Conservation (phyloP, 2,888 invertebrate species). For the Diplolepis rosae region DNA sequence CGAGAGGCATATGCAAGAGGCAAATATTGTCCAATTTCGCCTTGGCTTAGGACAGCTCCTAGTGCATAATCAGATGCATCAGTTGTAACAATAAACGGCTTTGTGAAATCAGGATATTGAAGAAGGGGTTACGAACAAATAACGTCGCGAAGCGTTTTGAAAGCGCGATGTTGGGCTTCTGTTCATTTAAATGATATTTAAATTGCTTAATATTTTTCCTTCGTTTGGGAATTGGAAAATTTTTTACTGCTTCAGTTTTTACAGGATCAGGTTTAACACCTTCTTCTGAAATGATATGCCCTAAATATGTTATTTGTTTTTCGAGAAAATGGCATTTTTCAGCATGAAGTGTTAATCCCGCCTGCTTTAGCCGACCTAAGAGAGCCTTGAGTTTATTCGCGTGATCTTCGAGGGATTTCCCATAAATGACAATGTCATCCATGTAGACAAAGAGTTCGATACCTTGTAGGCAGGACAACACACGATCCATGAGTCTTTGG, state of each 20-base stretch:
- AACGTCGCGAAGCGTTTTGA: constrained; percentile 22
- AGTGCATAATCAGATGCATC: too few relatives aligned
- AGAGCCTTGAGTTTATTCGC: background rate
- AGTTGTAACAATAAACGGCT: constrained; percentile 59
- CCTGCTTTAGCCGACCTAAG: background rate
- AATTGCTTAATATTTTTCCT: constrained; percentile 13
- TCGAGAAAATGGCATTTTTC: constrained; percentile 49
- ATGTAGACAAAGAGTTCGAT: too few relatives aligned
- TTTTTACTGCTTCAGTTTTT: constrained; percentile 20
- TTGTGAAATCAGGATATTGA: constrained; percentile 64
- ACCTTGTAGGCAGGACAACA: background rate
- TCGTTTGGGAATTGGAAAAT: constrained; percentile 8
- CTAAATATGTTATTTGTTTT: constrained; percentile 20
- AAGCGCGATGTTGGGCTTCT: constrained; percentile 28
- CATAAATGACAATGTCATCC: too few relatives aligned
- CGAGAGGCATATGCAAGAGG: constrained; percentile 61
- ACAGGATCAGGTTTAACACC: constrained; percentile 23
- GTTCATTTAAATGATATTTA: constrained; percentile 39
- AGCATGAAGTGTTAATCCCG: constrained; percentile 55
- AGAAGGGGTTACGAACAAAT: constrained; percentile 48
- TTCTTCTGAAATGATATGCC: constrained; percentile 27
- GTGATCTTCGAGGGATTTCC: too few relatives aligned
- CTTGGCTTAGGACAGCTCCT: too few relatives aligned
- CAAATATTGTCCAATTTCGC: constrained; percentile 50
- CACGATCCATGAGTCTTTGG: constrained; percentile 42